Evolutionary conservation across 2,888 invertebrate species (phyloP), one percentile per base, ranked within the genome.

Genomic region (Rambutsinella grinnellia): DNA sequence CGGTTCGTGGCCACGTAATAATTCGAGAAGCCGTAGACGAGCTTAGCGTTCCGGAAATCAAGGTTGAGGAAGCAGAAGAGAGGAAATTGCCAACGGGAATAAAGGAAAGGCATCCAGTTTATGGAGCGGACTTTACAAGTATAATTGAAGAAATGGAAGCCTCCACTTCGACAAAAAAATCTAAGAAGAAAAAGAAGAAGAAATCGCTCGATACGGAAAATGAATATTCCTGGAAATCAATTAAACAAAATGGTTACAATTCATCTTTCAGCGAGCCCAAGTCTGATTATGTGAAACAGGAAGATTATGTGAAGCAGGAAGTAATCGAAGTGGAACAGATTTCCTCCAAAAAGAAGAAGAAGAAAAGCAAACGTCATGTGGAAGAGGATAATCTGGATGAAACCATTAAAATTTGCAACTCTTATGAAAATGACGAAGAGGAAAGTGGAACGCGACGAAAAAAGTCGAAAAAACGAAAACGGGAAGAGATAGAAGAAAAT

Each of bases 101-200:
- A 17, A 77, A 77, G 47, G 74, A 76, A 27, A 58, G 79, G 19
- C 79, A 79, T 56, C 79, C 79, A 2, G 66, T 79, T 17, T 79
- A 77, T 46, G 79, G 79, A 24, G 58, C 67, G 0, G 76, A 76
- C 51, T 72, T 76, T 53, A 65, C 66, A 47, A 62, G 51, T 2
- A 72, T 72, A 27, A 0, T 66, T 0, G 5, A 60, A 13, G 54
- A 66, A 54, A 72, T 72, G 72, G 66, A 72, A 44, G 28, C 53
- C 6, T 54, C 65, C 13, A 13, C 13, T 56, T 57, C 44, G 51
- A 62, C 36, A 44, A 56, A 51, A 0, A 58, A 60, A 49, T 65
- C 61, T 60, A 77, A 71, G 27, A 61, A 62, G 28, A 65, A 47
- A 19, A 63, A 60, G 51, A 15, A n/a, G n/a, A n/a, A n/a, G n/a